These are phyloP conservation scores for Coelopa pilipes DNA, from an alignment of 2,888 invertebrate genomes.

Conservation along the genomic window DNA sequence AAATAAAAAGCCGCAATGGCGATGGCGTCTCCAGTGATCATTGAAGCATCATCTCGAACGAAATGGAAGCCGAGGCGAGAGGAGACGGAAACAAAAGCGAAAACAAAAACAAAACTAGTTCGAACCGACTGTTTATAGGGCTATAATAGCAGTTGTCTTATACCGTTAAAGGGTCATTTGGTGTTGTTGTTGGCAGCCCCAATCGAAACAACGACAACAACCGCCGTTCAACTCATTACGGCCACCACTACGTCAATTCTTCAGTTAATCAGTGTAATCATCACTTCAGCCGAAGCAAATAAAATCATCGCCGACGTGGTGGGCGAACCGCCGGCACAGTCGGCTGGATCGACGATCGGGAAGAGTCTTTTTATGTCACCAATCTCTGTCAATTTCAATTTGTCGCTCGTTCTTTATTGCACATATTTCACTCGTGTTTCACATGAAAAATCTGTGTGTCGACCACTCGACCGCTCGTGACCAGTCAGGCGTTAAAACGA, in stretches of 20 bases:
- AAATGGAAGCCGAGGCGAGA: too few species aligned
- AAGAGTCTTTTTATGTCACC: too few species aligned
- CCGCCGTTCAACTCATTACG: not conserved
- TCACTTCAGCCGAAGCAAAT: conserved; percentile 1
- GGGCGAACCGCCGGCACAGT: not conserved
- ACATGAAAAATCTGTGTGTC: too few species aligned
- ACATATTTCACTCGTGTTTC: too few species aligned
- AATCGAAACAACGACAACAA: too few species aligned
- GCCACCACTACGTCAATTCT: not conserved
- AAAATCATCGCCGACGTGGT: not conserved
- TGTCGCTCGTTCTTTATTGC: too few species aligned
- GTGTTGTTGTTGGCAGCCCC: not conserved
- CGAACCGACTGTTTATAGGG: not conserved
- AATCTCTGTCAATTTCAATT: too few species aligned
- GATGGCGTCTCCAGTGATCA: not conserved
- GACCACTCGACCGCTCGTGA: too few species aligned
- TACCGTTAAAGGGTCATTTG: conserved; percentile 2
- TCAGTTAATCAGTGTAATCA: conserved; percentile 13
- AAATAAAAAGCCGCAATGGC: too few species aligned
- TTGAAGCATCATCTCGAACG: conserved; percentile 10
- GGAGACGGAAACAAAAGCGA: not conserved
- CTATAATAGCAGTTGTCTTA: not conserved
- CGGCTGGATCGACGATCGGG: too few species aligned
- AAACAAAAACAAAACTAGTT: conserved; percentile 2
- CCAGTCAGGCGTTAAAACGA: too few species aligned